Evolutionary conservation across 2,888 invertebrate species (phyloP).

Genomic region (Volucella zonaria): DNA sequence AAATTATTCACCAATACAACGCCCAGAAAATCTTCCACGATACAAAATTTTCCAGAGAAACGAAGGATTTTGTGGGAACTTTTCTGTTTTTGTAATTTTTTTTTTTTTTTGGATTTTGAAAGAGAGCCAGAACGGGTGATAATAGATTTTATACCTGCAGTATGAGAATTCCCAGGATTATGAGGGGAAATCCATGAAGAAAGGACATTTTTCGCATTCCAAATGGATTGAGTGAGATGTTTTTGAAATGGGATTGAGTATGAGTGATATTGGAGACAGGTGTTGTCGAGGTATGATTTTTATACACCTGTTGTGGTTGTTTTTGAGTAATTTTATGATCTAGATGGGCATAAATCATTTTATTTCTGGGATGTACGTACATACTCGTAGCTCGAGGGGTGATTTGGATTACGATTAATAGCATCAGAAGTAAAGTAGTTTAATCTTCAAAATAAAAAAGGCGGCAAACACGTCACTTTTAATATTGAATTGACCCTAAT

Average conservation of each 20-base stretch:
- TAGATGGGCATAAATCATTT: no score
- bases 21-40: slow-evolving; percentile 64
- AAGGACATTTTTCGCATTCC: slow-evolving; percentile 22
- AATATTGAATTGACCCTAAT: no score
- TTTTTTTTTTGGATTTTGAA: background rate
- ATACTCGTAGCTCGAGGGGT: no score
- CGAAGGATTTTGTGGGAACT: background rate
- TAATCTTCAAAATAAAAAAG: no score
- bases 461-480: no score
- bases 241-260: background rate
- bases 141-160: slow-evolving; percentile 52
- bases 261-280: slow-evolving; percentile 22
- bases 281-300: slow-evolving; percentile 36
- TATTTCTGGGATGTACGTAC: no score
- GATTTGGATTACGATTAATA: no score
- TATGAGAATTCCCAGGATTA: slow-evolving; percentile 69
- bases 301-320: no score
- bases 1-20: slow-evolving; percentile 67
- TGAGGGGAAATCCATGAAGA: slow-evolving; percentile 17
- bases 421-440: no score
- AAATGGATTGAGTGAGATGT: background rate
- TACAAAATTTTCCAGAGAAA: slow-evolving; percentile 43
- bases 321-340: no score
- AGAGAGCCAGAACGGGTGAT: slow-evolving; percentile 16
- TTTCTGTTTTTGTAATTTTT: no score